Evolutionary conservation across 2,888 invertebrate species (phyloP).

Genomic region (Agrotis exclamationis): DNA sequence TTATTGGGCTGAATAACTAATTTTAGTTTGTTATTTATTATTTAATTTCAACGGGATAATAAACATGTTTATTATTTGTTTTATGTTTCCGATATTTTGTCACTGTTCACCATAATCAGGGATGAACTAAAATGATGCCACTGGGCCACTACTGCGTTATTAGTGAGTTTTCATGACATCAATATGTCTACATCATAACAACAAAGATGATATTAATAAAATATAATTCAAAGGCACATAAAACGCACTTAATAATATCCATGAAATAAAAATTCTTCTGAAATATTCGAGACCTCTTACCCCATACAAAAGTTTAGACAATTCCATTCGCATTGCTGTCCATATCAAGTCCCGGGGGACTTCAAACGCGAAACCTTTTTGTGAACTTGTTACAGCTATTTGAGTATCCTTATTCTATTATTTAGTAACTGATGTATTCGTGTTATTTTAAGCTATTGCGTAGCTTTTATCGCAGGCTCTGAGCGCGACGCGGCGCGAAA

Average conservation of each 20-base stretch:
- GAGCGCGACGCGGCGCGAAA: too few species aligned
- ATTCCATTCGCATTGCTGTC: conserved; percentile 42
- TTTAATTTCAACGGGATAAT: too few species aligned
- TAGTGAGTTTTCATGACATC: too few species aligned
- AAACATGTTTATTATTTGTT: too few species aligned
- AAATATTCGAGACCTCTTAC: conserved; percentile 37
- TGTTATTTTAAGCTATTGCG: too few species aligned
- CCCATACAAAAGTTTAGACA: conserved; percentile 48
- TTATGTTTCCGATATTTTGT: too few species aligned
- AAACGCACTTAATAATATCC: conserved; percentile 5
- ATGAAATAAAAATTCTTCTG: conserved; percentile 21
- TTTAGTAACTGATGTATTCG: conserved; percentile 28
- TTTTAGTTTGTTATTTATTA: too few species aligned
- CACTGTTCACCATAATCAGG: too few species aligned
- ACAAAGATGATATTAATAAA: background rate
- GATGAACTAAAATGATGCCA: too few species aligned
- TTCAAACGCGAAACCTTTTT: conserved; percentile 47
- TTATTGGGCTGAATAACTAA: background rate
- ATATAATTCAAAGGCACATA: conserved; percentile 14
- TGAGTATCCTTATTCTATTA: conserved; percentile 36
- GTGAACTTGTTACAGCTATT: conserved; percentile 48
- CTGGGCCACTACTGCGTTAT: too few species aligned
- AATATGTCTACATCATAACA: background rate
- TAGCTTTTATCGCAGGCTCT: too few species aligned
- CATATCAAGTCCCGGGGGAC: conserved; percentile 35